Conservation (phyloP, 2,888 invertebrate species). For the Amiota minor region DNA sequence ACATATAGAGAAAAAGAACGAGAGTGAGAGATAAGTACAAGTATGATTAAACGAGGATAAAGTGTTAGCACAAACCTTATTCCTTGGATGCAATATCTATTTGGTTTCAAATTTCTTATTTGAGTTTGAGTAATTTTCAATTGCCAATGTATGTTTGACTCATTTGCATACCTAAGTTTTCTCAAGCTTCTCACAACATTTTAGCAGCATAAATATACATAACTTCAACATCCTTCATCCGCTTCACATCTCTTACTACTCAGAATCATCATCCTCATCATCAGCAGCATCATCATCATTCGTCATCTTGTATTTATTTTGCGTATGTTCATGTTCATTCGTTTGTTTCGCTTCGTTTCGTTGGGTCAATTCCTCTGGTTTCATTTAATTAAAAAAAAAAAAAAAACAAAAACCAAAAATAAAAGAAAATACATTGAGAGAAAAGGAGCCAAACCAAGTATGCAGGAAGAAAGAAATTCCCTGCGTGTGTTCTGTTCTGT, state of each 20-base stretch:
- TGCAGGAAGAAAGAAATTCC: conserved; percentile 8
- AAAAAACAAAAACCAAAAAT: conserved; percentile 40
- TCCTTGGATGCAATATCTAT: too few species aligned
- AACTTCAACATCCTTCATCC: too few species aligned
- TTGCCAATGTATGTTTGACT: not conserved
- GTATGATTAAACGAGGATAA: too few species aligned
- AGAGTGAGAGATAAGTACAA: too few species aligned
- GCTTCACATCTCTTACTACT: too few species aligned
- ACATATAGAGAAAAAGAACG: too few species aligned
- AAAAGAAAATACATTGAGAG: conserved; percentile 7
- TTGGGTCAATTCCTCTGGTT: conserved; percentile 72
- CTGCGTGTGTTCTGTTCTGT: conserved; percentile 45
- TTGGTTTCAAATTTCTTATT: not conserved
- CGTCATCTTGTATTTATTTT: conserved; percentile 56
- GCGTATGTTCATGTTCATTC: conserved; percentile 42
- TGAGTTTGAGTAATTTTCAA: not conserved
- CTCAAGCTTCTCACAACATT: conserved; percentile 10
- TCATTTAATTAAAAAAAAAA: conserved; percentile 72
- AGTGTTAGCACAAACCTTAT: too few species aligned
- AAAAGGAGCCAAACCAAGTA: conserved; percentile 23
- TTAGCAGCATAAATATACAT: too few species aligned
- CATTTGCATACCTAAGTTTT: conserved; percentile 13
- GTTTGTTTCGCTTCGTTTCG: conserved; percentile 43
- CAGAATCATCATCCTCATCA: too few species aligned
- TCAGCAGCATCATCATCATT: not conserved